Percentiles rank a stretch among this genome's conserved stretches.
Evolutionary conservation across 1,140 invertebrate species (phyloP).

Genomic region (Tribolium madens): DNA sequence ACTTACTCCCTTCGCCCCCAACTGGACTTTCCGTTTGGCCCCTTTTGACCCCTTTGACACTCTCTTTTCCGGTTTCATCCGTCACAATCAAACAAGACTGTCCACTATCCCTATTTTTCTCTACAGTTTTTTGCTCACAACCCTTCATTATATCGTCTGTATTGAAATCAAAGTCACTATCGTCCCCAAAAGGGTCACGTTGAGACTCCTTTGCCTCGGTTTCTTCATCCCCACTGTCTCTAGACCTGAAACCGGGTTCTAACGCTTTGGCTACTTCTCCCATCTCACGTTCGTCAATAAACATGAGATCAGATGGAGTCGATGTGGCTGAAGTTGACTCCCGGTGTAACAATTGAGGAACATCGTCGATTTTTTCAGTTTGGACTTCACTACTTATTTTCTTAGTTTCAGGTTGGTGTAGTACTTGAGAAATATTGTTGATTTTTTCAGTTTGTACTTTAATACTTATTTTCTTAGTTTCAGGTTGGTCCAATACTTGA

Average conservation of each 20-base stretch:
- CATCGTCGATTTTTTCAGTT: no score
- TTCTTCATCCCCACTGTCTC: conserved; percentile 10
- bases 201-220: background rate
- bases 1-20: background rate
- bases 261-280: background rate
- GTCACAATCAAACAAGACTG: background rate
- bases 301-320: background rate
- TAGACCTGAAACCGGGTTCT: background rate
- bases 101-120: background rate
- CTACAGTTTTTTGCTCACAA: background rate
- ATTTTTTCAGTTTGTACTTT: no score
- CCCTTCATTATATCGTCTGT: background rate
- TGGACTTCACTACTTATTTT: no score
- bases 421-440: background rate
- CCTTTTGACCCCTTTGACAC: background rate
- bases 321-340: background rate
- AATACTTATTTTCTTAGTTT: no score
- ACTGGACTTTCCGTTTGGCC: background rate
- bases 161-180: conserved; percentile 1
- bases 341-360: no score
- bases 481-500: no score
- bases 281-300: background rate
- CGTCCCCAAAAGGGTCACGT: background rate
- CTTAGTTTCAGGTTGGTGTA: no score
- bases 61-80: background rate